These are phyloP conservation scores for Mimumesa dahlbomi DNA, from an alignment of 2,888 invertebrate species.

Conservation along the genomic window DNA sequence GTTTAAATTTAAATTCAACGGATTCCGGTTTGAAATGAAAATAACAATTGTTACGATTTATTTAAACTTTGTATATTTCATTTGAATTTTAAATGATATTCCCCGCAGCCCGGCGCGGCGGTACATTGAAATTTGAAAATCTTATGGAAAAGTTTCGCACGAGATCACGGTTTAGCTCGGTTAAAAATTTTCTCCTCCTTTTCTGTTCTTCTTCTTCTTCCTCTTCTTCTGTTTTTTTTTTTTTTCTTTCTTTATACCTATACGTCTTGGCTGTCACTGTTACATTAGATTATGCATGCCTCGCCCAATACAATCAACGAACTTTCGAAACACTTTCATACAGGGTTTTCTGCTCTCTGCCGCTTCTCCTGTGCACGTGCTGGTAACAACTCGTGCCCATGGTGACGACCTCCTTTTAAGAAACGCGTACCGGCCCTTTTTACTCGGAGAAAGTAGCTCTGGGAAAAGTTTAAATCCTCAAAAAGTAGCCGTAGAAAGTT, in stretches of 20 bases:
- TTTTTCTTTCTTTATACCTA: too few relatives aligned
- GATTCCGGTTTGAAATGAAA: too few relatives aligned
- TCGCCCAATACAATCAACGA: conserved; percentile 58
- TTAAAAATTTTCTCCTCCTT: too few relatives aligned
- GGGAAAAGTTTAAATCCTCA: conserved; percentile 61
- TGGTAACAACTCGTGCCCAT: conserved; percentile 52
- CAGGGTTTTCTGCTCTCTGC: conserved; percentile 35
- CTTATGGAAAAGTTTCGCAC: neutral
- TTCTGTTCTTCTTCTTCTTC: too few relatives aligned
- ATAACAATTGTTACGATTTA: too few relatives aligned
- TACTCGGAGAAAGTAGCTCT: conserved; percentile 49
- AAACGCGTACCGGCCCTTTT: conserved; percentile 41
- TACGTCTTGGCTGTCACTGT: conserved; percentile 52
- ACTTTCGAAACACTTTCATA: conserved; percentile 44
- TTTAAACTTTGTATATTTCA: too few relatives aligned
- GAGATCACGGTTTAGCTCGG: conserved; percentile 10
- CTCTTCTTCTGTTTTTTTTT: too few relatives aligned
- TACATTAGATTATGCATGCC: conserved; percentile 61
- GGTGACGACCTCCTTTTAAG: conserved; percentile 46
- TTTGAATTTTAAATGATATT: too few relatives aligned
- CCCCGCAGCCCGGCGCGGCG: too few relatives aligned
- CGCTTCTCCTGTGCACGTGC: conserved; percentile 52
- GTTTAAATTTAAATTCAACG: too few relatives aligned
- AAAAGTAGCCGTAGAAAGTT: conserved; percentile 54
- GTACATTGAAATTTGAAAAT: too few relatives aligned